phyloP scores from a whole-genome alignment of 1,140 invertebrate genomes.

The Euura lappo region DNA sequence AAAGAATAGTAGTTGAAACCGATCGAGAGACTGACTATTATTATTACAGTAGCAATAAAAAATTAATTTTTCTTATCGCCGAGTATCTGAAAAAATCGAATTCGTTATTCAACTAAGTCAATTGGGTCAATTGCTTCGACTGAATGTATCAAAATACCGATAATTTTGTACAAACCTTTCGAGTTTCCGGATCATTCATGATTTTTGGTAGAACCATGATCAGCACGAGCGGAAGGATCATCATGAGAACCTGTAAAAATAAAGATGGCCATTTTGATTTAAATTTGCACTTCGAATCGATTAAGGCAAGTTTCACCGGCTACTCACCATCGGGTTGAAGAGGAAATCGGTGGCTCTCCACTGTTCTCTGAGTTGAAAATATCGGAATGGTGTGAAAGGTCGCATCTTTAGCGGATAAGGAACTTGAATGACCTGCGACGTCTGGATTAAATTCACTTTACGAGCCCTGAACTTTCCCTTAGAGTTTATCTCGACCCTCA shows the following conservation, averaged over 20 bases:
- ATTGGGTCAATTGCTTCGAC: too few relatives aligned
- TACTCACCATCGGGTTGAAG: constrained; percentile 89
- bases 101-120: too few relatives aligned
- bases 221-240: constrained; percentile 89
- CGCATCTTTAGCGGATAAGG: constrained; percentile 92
- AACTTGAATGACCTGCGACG: constrained; percentile 84
- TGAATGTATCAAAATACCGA: too few relatives aligned
- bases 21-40: too few relatives aligned
- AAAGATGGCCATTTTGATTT: neutral
- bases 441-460: constrained; percentile 94
- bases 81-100: too few relatives aligned
- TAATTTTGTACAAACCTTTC: constrained; percentile 64
- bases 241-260: constrained; percentile 81
- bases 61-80: too few relatives aligned
- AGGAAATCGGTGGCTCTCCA: constrained; percentile 95
- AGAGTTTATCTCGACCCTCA: constrained; percentile 92
- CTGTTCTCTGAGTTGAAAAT: constrained; percentile 94
- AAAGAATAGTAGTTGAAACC: too few relatives aligned
- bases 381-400: constrained; percentile 79
- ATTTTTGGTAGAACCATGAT: constrained; percentile 95
- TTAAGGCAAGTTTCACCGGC: constrained; percentile 16
- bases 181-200: constrained; percentile 96
- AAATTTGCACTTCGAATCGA: neutral
- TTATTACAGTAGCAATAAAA: too few relatives aligned
- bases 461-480: constrained; percentile 96